These are phyloP conservation scores for Centropus bengalensis DNA, from an alignment of 2,113 vertebrate genomes.

Conservation along the genomic window DNA sequence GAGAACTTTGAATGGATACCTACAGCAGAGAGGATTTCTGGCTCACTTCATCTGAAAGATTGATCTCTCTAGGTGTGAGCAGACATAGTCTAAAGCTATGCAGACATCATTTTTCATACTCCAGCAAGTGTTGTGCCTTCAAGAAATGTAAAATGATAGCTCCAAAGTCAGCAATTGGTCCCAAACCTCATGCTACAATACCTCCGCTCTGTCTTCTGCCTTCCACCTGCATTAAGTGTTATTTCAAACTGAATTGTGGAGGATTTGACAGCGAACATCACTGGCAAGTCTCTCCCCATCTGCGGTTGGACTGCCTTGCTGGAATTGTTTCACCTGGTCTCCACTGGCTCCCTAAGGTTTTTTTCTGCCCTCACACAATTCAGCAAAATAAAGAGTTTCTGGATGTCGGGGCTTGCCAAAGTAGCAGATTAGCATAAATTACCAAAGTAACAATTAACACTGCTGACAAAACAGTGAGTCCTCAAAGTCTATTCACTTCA, in stretches of 20 bases:
- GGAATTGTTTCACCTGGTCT: background rate
- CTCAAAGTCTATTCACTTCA: background rate
- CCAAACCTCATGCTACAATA: background rate
- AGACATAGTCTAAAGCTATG: background rate
- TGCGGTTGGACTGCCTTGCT: rapidly evolving
- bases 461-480: background rate
- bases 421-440: background rate
- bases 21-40: slow-evolving; percentile 26
- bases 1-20: slow-evolving; percentile 31
- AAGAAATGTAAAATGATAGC: slow-evolving; percentile 18
- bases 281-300: background rate
- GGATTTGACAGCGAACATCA: background rate
- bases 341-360: background rate
- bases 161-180: background rate
- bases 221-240: background rate
- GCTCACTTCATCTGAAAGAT: background rate
- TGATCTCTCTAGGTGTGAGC: slow-evolving; percentile 51
- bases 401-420: background rate
- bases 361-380: background rate
- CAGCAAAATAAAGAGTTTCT: background rate
- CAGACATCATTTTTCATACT: slow-evolving; percentile 1
- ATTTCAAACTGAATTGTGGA: background rate
- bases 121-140: slow-evolving; percentile 16
- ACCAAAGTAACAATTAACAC: background rate
- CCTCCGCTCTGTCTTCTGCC: background rate